These are phyloP conservation scores for Chironomus riparius DNA, from an alignment of 2,888 invertebrate genomes.

Conservation along the genomic window DNA sequence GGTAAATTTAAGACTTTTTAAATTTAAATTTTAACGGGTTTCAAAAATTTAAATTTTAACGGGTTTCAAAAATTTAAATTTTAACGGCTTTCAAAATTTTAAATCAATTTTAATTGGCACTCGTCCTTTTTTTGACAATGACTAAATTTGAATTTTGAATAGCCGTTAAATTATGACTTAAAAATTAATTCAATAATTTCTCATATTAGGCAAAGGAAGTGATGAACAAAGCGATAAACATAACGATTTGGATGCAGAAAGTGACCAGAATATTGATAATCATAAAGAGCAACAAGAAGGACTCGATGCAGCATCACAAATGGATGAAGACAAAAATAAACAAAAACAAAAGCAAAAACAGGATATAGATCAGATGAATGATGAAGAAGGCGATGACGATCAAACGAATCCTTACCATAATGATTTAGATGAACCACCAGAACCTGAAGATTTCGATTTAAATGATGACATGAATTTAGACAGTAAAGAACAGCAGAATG, in stretches of 20 bases:
- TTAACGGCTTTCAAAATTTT: too few relatives aligned
- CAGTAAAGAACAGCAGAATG: conserved; percentile 45
- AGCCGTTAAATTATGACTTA: not conserved
- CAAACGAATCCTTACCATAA: conserved; percentile 75
- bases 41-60: too few relatives aligned
- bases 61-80: too few relatives aligned
- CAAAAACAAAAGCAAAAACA: conserved; percentile 46
- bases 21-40: too few relatives aligned
- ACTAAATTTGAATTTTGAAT: not conserved
- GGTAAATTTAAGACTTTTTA: conserved; percentile 30
- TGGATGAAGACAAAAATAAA: conserved; percentile 38
- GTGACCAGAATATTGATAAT: conserved; percentile 46
- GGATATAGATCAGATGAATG: conserved; percentile 76
- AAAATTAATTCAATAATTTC: conserved; percentile 27
- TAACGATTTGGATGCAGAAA: conserved; percentile 41
- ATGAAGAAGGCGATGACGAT: conserved; percentile 68
- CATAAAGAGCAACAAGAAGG: conserved; percentile 38
- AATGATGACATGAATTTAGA: conserved; percentile 79
- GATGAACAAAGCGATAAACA: conserved; percentile 61
- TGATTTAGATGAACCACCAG: conserved; percentile 63
- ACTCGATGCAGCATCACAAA: conserved; percentile 36
- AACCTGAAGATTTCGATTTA: conserved; percentile 78
- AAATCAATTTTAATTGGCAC: too few relatives aligned
- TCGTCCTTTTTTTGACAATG: too few relatives aligned
- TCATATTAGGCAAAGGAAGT: conserved; percentile 52